Conservation (phyloP, 1,140 invertebrate genomes). For the Drosophila azteca region DNA sequence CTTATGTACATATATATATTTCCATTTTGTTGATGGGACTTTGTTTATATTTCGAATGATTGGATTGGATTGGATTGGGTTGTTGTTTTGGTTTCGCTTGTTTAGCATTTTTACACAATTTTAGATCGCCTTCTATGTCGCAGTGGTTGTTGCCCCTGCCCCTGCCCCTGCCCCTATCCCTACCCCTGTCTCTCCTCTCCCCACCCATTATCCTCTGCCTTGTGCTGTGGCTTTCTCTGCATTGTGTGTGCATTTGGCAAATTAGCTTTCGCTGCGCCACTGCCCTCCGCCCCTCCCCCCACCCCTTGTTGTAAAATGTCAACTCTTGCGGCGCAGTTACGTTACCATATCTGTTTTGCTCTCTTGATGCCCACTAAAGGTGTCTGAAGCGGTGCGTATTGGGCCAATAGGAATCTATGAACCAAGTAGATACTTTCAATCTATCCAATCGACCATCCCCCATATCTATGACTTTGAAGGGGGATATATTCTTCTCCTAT, state of each 20-base stretch:
- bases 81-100: slow-evolving; percentile 25
- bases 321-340: slow-evolving; percentile 44
- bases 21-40: slow-evolving; percentile 23
- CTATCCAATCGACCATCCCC: no score
- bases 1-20: background rate
- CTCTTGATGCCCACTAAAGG: background rate
- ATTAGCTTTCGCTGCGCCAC: slow-evolving; percentile 43
- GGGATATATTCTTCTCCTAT: no score
- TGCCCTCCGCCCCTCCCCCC: slow-evolving; percentile 17
- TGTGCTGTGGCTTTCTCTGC: slow-evolving; percentile 1
- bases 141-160: slow-evolving; percentile 50
- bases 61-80: background rate
- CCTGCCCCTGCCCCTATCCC: no score
- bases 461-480: no score
- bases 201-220: background rate
- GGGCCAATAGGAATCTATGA: background rate
- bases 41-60: slow-evolving; percentile 45
- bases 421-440: no score
- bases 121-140: slow-evolving; percentile 40
- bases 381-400: no score
- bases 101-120: slow-evolving; percentile 68
- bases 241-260: slow-evolving; percentile 56
- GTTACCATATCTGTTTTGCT: slow-evolving; percentile 34
- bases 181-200: slow-evolving; percentile 41
- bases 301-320: slow-evolving; percentile 42